These are phyloP conservation scores for Illadopsis cleaveri DNA, from an alignment of 2,113 vertebrate species.

Conservation along the genomic window DNA sequence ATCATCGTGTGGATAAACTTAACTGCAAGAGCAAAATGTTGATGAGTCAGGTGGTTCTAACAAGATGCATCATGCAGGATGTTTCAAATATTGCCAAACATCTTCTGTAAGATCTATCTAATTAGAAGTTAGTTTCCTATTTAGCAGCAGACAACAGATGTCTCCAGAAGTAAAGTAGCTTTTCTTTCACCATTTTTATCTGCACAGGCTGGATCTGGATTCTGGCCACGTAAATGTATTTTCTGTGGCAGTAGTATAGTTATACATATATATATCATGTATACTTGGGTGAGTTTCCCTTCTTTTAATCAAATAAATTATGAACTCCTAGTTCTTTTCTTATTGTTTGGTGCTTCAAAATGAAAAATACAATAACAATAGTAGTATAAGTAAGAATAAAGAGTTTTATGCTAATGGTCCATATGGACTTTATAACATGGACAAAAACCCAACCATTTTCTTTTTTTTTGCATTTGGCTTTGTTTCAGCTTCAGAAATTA, in stretches of 20 bases:
- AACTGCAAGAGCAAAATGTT: neutral
- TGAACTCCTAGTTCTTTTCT: neutral
- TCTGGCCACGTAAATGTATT: neutral
- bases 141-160: neutral
- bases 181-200: neutral
- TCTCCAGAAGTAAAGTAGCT: neutral
- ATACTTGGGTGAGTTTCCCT: neutral
- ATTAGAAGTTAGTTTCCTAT: neutral
- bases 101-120: neutral
- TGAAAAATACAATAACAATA: neutral
- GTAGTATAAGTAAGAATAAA: neutral
- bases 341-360: neutral
- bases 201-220: neutral
- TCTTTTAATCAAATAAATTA: neutral
- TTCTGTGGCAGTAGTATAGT: neutral
- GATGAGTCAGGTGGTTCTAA: slow-evolving; percentile 40
- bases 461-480: neutral
- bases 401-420: neutral
- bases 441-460: neutral
- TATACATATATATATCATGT: neutral
- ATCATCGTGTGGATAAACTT: neutral
- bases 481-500: neutral
- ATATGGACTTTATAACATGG: neutral
- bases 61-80: neutral
- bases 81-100: slow-evolving; percentile 10